Base-by-base conservation (phyloP, 2,888 invertebrate genomes). In the Bhutanitis thaidina region DNA sequence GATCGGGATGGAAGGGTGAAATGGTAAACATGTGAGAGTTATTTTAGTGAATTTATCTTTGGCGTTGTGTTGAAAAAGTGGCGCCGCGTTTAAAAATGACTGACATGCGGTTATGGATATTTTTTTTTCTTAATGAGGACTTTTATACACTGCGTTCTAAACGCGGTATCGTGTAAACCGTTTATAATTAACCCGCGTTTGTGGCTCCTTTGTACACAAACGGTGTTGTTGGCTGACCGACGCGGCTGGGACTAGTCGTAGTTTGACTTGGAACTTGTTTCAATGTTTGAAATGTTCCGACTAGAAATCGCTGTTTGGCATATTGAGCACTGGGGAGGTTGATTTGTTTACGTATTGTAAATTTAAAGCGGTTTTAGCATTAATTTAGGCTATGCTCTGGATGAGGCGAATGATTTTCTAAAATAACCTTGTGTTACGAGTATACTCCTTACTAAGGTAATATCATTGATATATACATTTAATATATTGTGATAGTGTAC, bases 11-110 rank as follows among this genome's bases (percentile, higher is more conserved):
- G 84, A 87, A 86, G 87, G 87, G 87, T 88, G 85, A 83, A 87
- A 86, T 81, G 77, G 78, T 88, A 88, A 88, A 88, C 87, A 88
- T 65, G 65, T 64, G 69, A 65, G 68, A 71, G 86, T 81, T 87
- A 87, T 87, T 87, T 87, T 82, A 82, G 87, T 84, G 79, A 83
- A 85, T 84, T 80, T 80, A 75, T 80, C 78, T 84, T 81, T 81
- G 77, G 80, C 71, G 76, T 72, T 74, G 73, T 79, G 78, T 69
- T 69, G 80, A 81, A 80, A 84, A 80, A 86, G 84, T 81, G 87
- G 87, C 88, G 86, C 86, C 85, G 77, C 60, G 64, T 62, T 60
- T 46, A 20, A 46, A 39, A 46, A 56, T 84, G 87, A 87, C 78
- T 81, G 88, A 85, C 86, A 71, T 73, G 59, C 57, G 55, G 74